Evolutionary conservation across 1,140 invertebrate genomes (phyloP), one percentile per base, ranked within the genome.

Genomic region (Pseudachorutes palmiensis): DNA sequence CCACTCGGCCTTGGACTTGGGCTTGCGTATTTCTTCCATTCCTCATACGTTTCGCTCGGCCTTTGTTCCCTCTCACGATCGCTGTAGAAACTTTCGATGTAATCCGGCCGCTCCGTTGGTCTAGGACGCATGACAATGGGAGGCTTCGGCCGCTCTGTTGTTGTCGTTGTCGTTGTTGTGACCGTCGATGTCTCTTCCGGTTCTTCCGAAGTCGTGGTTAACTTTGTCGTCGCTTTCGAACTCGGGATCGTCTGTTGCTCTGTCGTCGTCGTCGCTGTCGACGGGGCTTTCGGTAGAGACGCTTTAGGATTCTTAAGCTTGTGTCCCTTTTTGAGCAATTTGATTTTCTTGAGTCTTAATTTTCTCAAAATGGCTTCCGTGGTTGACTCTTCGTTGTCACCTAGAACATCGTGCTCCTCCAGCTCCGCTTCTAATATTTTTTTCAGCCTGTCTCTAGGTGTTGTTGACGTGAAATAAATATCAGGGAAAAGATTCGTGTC

Each of bases 391-490:
- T 64, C 22, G 41, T 30, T 45, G 16, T 51, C 22, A 36, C 12
- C 26, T 22, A 41, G 9, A 14, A 3, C 14, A 5, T 36, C 19
- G 22, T 5, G 2, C 16, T 63, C 61, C 41, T 63, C 61, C 36
- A n/a, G 59, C 19, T 30, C 62, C 2, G n/a, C 48, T 9, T 31
- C 51, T 28, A 33, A 28, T 14, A 63, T 63, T 45, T 48, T 63
- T 26, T 63, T 63, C 14, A 63, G n/a, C 31, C 36, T 26, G 16
- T 63, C 36, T 29, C 28, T 5, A 9, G 26, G 45, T 26, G 68
- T 66, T 12, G 72, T 74, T 2, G 72, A 72, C 28, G 72, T 74
- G 29, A 74, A 74, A 57, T 74, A 74, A 64, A 74, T 74, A 66
- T 74, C 72, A 1, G 72, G 72, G 62, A 74, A 74, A 36, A 74